These are phyloP conservation scores for Ardeotis arabs DNA, from an alignment of 2,113 vertebrate genomes.

Conservation along the genomic window DNA sequence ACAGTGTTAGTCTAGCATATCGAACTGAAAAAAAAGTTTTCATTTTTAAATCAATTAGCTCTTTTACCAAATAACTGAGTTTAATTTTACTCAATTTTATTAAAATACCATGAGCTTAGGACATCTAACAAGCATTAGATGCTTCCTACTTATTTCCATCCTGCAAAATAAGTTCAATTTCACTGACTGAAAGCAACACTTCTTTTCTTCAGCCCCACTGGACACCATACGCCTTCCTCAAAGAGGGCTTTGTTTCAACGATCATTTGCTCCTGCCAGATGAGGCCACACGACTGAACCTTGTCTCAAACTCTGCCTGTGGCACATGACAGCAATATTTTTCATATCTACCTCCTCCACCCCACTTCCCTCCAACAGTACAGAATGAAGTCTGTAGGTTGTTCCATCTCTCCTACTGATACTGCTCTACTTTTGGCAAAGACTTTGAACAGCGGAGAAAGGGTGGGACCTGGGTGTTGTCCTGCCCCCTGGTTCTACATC, in stretches of 20 bases:
- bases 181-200: not conserved
- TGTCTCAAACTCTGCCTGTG: not conserved
- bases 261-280: not conserved
- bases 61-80: not conserved
- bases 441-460: not conserved
- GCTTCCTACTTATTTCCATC: not conserved
- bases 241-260: not conserved
- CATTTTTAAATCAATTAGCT: not conserved
- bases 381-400: not conserved
- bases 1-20: not conserved
- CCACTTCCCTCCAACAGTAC: not conserved
- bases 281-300: not conserved
- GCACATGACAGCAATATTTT: not conserved
- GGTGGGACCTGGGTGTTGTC: accelerated
- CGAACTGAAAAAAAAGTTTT: not conserved
- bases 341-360: not conserved
- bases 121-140: not conserved
- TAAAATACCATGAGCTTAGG: not conserved
- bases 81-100: not conserved
- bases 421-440: not conserved
- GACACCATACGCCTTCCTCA: not conserved
- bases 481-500: not conserved
- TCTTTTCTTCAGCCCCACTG: not conserved
- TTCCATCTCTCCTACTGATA: not conserved
- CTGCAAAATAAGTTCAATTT: not conserved